Evolutionary conservation across 2,113 vertebrate genomes (phyloP).

Genomic region (Pimephales promelas): DNA sequence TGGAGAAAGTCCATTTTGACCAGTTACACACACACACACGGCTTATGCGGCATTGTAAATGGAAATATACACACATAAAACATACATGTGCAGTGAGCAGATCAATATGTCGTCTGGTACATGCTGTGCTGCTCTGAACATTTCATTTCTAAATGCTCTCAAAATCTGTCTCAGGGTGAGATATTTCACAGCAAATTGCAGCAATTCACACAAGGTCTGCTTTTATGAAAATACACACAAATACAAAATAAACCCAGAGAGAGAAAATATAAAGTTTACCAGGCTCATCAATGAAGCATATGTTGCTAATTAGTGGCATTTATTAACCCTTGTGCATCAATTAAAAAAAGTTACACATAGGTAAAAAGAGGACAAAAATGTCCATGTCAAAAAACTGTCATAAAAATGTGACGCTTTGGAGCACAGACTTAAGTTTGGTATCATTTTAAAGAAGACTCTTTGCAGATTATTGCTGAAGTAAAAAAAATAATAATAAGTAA

Average conservation of each 20-base stretch:
- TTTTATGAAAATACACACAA: neutral
- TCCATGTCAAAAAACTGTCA: no score
- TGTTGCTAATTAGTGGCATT: neutral
- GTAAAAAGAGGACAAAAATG: no score
- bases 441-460: no score
- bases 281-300: neutral
- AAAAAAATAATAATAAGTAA: no score
- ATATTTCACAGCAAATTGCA: neutral
- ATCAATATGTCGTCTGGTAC: constrained; percentile 36
- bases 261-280: neutral
- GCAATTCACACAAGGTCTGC: neutral
- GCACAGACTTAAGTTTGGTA: no score
- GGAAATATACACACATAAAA: constrained; percentile 11
- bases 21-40: neutral
- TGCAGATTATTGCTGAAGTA: no score
- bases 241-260: neutral
- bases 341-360: no score
- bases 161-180: neutral
- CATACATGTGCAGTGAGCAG: constrained; percentile 31
- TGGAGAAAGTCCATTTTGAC: constrained; percentile 39
- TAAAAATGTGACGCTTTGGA: no score
- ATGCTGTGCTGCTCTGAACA: constrained; percentile 27
- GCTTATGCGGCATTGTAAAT: neutral
- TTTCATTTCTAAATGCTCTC: neutral
- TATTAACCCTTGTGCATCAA: no score